Percentiles rank a stretch among this genome's conserved stretches.
Conservation (phyloP, 2,888 invertebrate genomes). For the Archips xylosteana region DNA sequence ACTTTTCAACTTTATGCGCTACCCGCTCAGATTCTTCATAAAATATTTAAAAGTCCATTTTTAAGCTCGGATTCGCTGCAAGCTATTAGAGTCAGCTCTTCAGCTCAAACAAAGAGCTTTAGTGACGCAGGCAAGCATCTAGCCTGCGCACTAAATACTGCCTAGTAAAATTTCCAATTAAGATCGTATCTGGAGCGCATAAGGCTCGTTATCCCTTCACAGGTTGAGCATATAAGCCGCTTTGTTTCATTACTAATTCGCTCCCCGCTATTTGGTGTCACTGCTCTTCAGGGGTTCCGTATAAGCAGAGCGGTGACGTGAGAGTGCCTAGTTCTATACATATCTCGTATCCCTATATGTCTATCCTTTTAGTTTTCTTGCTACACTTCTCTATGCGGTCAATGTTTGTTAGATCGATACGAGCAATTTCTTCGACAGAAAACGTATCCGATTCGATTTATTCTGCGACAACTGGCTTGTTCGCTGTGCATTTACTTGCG, state of each 20-base stretch:
- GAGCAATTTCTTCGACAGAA: constrained; percentile 45
- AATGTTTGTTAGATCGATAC: constrained; percentile 31
- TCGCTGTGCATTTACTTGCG: constrained; percentile 29
- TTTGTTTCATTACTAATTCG: constrained; percentile 80
- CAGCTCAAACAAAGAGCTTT: constrained; percentile 82
- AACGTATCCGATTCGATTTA: constrained; percentile 42
- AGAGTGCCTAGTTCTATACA: constrained; percentile 19
- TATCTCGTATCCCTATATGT: background rate
- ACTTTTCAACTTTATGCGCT: constrained; percentile 41
- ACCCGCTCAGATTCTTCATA: constrained; percentile 68
- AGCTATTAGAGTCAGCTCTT: constrained; percentile 84
- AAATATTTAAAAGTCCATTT: constrained; percentile 83
- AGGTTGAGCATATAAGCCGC: constrained; percentile 65
- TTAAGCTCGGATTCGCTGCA: constrained; percentile 81
- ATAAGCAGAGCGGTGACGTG: constrained; percentile 67
- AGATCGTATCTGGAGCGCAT: constrained; percentile 71
- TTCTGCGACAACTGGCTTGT: constrained; percentile 32
- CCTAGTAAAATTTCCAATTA: constrained; percentile 69
- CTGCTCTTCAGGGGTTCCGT: constrained; percentile 74
- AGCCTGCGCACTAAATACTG: constrained; percentile 66
- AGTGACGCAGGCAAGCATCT: constrained; percentile 74
- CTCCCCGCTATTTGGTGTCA: constrained; percentile 82
- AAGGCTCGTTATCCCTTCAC: constrained; percentile 69
- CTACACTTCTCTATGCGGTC: constrained; percentile 16
- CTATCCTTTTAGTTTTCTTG: constrained; percentile 16